Evolutionary conservation across 2,888 invertebrate species (phyloP).

Genomic region (Monoplex corrugatus): DNA sequence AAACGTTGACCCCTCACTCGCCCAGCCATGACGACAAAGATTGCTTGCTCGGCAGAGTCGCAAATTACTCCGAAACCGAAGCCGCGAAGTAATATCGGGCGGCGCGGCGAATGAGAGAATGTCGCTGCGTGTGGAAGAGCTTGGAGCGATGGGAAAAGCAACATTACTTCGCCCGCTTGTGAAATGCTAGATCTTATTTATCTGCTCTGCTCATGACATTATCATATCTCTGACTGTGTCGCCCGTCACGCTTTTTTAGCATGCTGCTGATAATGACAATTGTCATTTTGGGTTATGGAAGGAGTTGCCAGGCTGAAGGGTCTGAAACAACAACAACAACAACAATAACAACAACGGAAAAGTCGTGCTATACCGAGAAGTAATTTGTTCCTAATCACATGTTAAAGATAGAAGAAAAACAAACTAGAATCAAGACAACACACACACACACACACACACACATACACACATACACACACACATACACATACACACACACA

Average conservation of each 20-base stretch:
- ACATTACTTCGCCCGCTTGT: background rate
- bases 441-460: no score
- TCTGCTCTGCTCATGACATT: conserved; percentile 1
- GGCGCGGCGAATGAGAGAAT: background rate
- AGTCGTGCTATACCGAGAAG: no score
- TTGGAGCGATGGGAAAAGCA: background rate
- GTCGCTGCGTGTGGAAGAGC: background rate
- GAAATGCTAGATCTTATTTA: conserved; percentile 29
- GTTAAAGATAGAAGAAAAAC: no score
- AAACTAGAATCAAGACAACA: no score
- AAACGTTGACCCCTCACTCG: conserved; percentile 19
- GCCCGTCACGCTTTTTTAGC: conserved; percentile 26
- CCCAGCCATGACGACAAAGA: background rate
- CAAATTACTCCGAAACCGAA: conserved; percentile 36
- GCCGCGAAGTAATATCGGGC: conserved; percentile 17
- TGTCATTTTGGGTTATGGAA: background rate
- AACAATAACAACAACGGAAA: no score
- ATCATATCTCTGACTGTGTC: conserved; percentile 26
- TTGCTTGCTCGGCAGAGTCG: conserved; percentile 23
- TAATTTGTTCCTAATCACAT: no score
- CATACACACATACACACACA: no score
- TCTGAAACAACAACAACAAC: background rate
- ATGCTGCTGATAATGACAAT: conserved; percentile 16
- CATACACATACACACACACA: no score
- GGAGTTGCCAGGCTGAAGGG: no score